Conservation (phyloP, 2,888 invertebrate species). For the Syritta pipiens region DNA sequence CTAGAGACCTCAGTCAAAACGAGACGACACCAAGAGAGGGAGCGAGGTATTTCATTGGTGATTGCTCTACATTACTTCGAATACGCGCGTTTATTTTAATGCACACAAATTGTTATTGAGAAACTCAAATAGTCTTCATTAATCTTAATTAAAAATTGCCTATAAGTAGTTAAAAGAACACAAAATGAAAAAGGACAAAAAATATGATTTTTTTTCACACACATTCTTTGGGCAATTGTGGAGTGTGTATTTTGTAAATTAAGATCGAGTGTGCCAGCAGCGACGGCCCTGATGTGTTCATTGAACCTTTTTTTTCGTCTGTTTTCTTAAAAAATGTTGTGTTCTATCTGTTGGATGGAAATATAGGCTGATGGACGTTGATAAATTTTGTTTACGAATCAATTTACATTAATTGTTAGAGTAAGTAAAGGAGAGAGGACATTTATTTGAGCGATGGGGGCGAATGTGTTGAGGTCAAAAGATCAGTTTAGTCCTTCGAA, state of each 20-base stretch:
- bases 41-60: too few relatives aligned
- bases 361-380: slow-evolving; percentile 17
- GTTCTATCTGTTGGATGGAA: neutral
- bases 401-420: slow-evolving; percentile 44
- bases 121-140: slow-evolving; percentile 58
- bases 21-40: too few relatives aligned
- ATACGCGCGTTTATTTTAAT: neutral
- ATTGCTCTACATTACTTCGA: slow-evolving; percentile 7
- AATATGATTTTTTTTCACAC: slow-evolving; percentile 37
- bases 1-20: too few relatives aligned
- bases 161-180: slow-evolving; percentile 40
- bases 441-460: neutral
- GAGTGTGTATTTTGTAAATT: slow-evolving; percentile 32
- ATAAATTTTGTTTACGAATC: slow-evolving; percentile 46
- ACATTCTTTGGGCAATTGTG: slow-evolving; percentile 34
- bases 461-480: neutral
- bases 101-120: slow-evolving; percentile 35
- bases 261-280: slow-evolving; percentile 7
- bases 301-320: slow-evolving; percentile 28
- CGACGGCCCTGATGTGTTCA: slow-evolving; percentile 31
- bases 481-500: neutral
- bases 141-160: slow-evolving; percentile 65
- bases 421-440: too few relatives aligned
- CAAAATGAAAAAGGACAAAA: slow-evolving; percentile 5
- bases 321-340: slow-evolving; percentile 1